Evolutionary conservation across 2,113 vertebrate species (phyloP).

Genomic region (Manacus vitellinus): DNA sequence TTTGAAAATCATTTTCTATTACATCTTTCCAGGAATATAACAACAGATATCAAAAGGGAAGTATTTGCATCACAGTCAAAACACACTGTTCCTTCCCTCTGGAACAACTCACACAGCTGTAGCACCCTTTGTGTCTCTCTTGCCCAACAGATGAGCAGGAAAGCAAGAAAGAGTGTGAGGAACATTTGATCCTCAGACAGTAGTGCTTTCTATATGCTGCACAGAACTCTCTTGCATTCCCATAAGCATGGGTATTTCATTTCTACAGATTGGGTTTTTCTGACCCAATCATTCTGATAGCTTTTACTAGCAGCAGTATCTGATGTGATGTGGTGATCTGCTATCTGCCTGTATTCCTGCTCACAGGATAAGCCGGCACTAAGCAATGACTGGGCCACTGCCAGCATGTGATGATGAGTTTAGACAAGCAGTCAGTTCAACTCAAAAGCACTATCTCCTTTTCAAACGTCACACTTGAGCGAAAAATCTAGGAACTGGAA

Average conservation of each 20-base stretch:
- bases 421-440: conserved; percentile 19
- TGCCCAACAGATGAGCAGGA: background rate
- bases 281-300: background rate
- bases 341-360: background rate
- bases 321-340: background rate
- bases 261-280: background rate
- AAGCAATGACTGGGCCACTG: background rate
- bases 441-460: background rate
- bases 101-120: background rate
- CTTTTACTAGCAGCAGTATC: background rate
- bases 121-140: background rate
- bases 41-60: background rate
- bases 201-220: background rate
- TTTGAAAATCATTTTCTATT: background rate
- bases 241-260: fast-evolving
- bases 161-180: background rate
- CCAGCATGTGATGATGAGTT: background rate
- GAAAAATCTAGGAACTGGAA: background rate
- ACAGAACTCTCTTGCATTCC: background rate
- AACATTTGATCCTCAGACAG: background rate
- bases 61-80: background rate
- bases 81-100: background rate
- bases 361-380: background rate
- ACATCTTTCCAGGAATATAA: background rate
- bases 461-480: background rate